Percentiles rank a stretch among this genome's conserved stretches.
Evolutionary conservation across 2,797 vertebrate genomes (phyloP).

Genomic region (Numenius phaeopus): DNA sequence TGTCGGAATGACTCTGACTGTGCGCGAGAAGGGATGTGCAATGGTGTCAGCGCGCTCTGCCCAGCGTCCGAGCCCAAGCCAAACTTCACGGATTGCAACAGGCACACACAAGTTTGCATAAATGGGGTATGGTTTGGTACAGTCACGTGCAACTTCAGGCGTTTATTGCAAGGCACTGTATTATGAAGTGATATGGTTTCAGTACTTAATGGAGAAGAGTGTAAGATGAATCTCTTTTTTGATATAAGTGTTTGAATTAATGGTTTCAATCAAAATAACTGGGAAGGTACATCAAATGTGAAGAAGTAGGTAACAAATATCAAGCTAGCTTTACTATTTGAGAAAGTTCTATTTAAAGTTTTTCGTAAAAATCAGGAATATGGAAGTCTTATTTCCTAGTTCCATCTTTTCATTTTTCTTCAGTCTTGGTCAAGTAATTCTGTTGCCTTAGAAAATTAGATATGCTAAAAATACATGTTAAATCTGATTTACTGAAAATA

Average conservation of each 20-base stretch:
- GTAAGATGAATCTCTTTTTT: neutral
- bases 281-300: neutral
- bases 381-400: neutral
- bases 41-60: slow-evolving; percentile 85
- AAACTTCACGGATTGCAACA: slow-evolving; percentile 90
- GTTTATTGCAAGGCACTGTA: neutral
- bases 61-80: slow-evolving; percentile 87
- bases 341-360: neutral
- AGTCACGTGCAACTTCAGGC: neutral
- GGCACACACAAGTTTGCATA: slow-evolving; percentile 94
- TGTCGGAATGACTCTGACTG: slow-evolving; percentile 92
- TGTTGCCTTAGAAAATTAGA: neutral
- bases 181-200: rapidly evolving
- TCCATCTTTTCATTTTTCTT: neutral
- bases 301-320: neutral
- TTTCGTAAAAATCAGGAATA: neutral
- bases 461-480: neutral
- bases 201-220: neutral
- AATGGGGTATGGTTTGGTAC: slow-evolving; percentile 85
- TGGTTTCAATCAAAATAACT: neutral
- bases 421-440: neutral
- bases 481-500: neutral
- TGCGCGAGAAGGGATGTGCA: slow-evolving; percentile 86
- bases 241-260: neutral
- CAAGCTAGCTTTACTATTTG: neutral